Evolutionary conservation across 2,888 invertebrate genomes (phyloP), one percentile per base, ranked within the genome.

Genomic region (Noctua comes): DNA sequence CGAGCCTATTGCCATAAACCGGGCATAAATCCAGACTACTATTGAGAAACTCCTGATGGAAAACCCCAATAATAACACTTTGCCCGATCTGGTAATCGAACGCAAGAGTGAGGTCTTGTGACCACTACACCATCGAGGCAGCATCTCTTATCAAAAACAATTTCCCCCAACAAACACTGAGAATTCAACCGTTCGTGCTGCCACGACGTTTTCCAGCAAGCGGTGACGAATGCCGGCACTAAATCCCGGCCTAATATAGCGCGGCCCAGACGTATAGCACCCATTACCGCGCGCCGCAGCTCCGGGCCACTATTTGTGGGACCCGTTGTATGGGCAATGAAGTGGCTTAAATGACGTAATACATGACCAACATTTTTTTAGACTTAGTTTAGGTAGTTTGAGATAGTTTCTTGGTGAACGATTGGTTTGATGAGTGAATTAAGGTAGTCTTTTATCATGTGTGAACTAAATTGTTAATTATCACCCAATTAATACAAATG

Each of bases 191-290:
- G 3, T 51, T 21, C 16, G 36, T 43, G 46, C 3, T 79, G 27
- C 62, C 65, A 18, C 13, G 36, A 43, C 5, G 27, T 31, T 54
- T 40, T n/a, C 21, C 16, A 68, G 65, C n/a, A 51, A 62, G 57
- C 36, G 13, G 48, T 68, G 64, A 86, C 79, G 82, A 86, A 84
- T 86, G 40, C 27, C 7, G 13, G n/a, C 73, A 57, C 59, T 86
- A 68, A 69, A 57, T 86, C 72, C 40, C 51, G 6, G 10, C n/a
- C 18, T 80, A 76, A 83, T 80, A 79, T 59, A 79, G 71, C 54
- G 73, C 66, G 77, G 68, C 57, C 18, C 74, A 71, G 78, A 87
- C 76, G 70, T 84, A 83, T 81, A 68, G 78, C 59, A 65, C 73
- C 83, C 80, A 83, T 80, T 80, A 78, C 66, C 21, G 64, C 43